Evolutionary conservation across 2,888 invertebrate species (phyloP).

Genomic region (Xestia rhomboidea): DNA sequence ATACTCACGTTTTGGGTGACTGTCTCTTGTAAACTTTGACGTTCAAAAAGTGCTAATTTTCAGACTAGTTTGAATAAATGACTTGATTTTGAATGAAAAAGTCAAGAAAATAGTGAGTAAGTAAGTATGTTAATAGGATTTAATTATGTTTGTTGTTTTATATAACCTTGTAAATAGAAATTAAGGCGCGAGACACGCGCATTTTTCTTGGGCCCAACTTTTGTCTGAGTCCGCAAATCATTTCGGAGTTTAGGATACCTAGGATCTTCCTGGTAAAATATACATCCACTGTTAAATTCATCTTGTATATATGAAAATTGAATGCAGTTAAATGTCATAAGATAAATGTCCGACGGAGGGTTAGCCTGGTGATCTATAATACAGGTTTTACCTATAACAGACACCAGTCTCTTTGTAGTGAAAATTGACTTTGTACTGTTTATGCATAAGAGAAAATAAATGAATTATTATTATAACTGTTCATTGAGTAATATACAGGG

Average conservation of each 20-base stretch:
- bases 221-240: constrained; percentile 67
- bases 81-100: neutral
- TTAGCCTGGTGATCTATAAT: too few relatives aligned
- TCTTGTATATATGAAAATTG: too few relatives aligned
- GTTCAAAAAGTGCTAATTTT: neutral
- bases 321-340: too few relatives aligned
- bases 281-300: constrained; percentile 75
- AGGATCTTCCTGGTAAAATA: constrained; percentile 72
- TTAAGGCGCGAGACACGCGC: constrained; percentile 32
- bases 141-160: neutral
- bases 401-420: too few relatives aligned
- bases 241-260: constrained; percentile 65
- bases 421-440: too few relatives aligned
- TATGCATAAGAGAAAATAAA: too few relatives aligned
- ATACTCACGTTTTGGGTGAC: neutral
- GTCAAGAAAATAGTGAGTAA: too few relatives aligned
- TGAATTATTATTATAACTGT: too few relatives aligned
- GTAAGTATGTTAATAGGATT: neutral
- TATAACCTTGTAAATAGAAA: constrained; percentile 23
- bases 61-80: neutral
- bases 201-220: constrained; percentile 57
- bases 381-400: too few relatives aligned
- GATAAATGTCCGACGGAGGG: too few relatives aligned
- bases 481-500: constrained; percentile 78
- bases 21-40: neutral